Evolutionary conservation across 2,113 vertebrate genomes (phyloP).

Genomic region (Alligator sinensis): DNA sequence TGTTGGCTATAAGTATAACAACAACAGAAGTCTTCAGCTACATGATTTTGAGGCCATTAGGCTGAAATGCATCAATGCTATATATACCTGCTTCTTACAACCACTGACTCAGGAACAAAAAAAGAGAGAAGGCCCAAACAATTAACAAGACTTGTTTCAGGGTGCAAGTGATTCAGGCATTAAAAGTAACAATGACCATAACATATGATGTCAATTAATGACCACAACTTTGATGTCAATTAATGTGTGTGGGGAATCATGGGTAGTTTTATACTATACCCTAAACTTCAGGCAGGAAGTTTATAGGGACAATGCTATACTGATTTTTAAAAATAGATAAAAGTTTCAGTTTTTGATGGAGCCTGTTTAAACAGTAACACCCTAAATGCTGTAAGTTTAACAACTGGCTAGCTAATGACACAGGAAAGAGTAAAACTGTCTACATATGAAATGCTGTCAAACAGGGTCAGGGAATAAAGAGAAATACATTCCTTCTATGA

Average conservation of each 20-base stretch:
- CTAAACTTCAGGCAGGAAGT: background rate
- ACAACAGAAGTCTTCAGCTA: background rate
- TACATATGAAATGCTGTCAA: conserved; percentile 11
- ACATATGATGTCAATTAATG: background rate
- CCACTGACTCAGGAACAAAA: background rate
- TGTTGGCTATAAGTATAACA: background rate
- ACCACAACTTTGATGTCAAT: background rate
- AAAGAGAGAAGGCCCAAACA: background rate
- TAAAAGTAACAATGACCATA: conserved; percentile 2
- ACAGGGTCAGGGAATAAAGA: background rate
- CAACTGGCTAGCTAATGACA: background rate
- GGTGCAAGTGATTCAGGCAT: background rate
- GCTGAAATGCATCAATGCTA: background rate
- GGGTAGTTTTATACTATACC: background rate
- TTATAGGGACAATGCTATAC: background rate
- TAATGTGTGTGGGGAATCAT: background rate
- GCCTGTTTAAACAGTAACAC: background rate
- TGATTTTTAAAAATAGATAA: background rate
- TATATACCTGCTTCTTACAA: background rate
- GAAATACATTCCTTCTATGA: background rate
- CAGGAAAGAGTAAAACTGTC: background rate
- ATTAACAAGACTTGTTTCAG: background rate
- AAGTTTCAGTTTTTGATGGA: background rate
- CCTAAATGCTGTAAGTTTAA: background rate
- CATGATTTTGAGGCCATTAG: too few relatives aligned